Percentiles rank a stretch among this genome's conserved stretches.
These are phyloP conservation scores for Phoxinus phoxinus DNA, from an alignment of 2,113 vertebrate genomes.

Conservation along the genomic window DNA sequence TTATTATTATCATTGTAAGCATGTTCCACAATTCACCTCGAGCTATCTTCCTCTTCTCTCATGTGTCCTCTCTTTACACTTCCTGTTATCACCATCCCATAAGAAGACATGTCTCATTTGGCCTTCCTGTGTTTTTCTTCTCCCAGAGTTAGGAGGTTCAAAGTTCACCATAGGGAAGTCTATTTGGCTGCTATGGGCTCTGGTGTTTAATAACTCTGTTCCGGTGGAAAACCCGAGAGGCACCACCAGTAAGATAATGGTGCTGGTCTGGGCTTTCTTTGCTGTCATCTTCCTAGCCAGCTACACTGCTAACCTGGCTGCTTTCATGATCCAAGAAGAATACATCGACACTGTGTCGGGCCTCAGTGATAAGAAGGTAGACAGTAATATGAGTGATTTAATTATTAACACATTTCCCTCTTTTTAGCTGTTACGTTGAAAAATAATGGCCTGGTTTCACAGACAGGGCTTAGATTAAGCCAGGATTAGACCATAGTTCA, in stretches of 20 bases:
- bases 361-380: constrained; percentile 92
- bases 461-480: no score
- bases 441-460: neutral
- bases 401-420: neutral
- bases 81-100: constrained; percentile 2
- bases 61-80: constrained; percentile 17
- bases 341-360: constrained; percentile 95
- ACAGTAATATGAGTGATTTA: neutral
- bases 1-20: constrained; percentile 43
- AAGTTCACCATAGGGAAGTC: constrained; percentile 94
- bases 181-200: constrained; percentile 86
- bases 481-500: no score
- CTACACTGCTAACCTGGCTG: constrained; percentile 86
- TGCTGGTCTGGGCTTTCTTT: constrained; percentile 88
- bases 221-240: constrained; percentile 93
- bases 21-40: constrained; percentile 35
- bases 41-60: constrained; percentile 18
- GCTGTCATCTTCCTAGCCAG: constrained; percentile 89
- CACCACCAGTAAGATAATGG: constrained; percentile 97
- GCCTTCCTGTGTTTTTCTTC: constrained; percentile 30
- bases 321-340: constrained; percentile 93
- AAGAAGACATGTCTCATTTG: constrained; percentile 13
- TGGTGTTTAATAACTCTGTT: constrained; percentile 96
- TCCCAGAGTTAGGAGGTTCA: constrained; percentile 79
- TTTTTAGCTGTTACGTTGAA: neutral